These are phyloP conservation scores for Cephus rjabovi DNA, from an alignment of 2,888 invertebrate genomes.

Conservation along the genomic window DNA sequence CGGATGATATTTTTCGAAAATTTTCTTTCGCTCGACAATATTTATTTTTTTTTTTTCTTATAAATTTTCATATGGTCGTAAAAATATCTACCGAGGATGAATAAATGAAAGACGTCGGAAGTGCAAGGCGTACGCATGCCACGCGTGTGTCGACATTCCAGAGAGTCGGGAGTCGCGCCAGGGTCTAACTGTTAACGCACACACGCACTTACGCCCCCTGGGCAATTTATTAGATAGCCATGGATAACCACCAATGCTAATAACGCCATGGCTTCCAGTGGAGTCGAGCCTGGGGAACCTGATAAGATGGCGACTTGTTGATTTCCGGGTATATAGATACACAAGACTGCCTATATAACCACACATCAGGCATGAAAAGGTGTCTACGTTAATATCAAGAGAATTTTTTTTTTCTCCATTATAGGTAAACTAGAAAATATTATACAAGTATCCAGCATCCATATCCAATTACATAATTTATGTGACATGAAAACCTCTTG, in stretches of 20 bases:
- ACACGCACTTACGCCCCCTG: slow-evolving; percentile 50
- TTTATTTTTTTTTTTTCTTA: not conserved
- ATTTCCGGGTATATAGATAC: slow-evolving; percentile 23
- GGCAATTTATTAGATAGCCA: slow-evolving; percentile 64
- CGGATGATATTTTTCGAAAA: not conserved
- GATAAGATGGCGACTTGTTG: slow-evolving; percentile 26
- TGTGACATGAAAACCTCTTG: slow-evolving; percentile 14
- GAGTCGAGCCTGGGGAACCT: slow-evolving; percentile 21
- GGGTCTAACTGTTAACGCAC: slow-evolving; percentile 58
- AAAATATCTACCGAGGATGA: not conserved
- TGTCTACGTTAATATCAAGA: not conserved
- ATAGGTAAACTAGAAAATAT: slow-evolving; percentile 20
- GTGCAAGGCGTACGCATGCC: slow-evolving; percentile 8
- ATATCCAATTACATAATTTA: not conserved
- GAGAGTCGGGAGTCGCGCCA: slow-evolving; percentile 16
- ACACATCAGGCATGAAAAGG: not conserved
- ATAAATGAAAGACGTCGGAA: not conserved
- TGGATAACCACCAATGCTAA: slow-evolving; percentile 62
- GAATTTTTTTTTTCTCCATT: not conserved
- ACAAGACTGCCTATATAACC: not conserved
- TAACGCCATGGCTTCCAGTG: slow-evolving; percentile 38
- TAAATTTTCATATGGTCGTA: not conserved
- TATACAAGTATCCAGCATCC: not conserved
- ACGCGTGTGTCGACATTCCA: slow-evolving; percentile 12
- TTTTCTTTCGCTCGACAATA: not conserved